phyloP scores from a whole-genome alignment of 2,888 invertebrate genomes.

The Drosophila kambysellisi region DNA sequence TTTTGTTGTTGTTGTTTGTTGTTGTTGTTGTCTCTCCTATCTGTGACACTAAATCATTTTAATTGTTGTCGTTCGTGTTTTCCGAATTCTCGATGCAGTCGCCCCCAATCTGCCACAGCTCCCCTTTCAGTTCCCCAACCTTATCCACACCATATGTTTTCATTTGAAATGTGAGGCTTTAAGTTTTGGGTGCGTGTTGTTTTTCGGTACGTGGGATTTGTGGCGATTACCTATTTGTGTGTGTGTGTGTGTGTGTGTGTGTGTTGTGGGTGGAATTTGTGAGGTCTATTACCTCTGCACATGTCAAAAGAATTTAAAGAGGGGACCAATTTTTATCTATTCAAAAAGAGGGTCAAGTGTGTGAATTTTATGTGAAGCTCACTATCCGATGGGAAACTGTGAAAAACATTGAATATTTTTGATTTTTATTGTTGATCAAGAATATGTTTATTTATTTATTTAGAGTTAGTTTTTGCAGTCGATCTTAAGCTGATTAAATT shows the following conservation, averaged over 20 bases:
- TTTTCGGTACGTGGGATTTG: constrained; percentile 53
- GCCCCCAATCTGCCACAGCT: neutral
- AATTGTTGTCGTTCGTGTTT: constrained; percentile 78
- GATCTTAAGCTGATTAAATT: neutral
- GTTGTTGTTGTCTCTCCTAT: constrained; percentile 33
- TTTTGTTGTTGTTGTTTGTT: constrained; percentile 38
- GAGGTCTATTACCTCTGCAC: constrained; percentile 33
- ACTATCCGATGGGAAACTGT: neutral
- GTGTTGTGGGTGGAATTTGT: constrained; percentile 48
- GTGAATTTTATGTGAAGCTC: neutral
- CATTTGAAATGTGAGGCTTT: constrained; percentile 40
- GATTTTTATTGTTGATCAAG: too few relatives aligned
- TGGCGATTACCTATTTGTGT: constrained; percentile 21
- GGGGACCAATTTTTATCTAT: constrained; percentile 12
- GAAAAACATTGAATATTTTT: neutral
- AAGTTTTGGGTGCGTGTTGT: constrained; percentile 48
- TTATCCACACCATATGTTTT: constrained; percentile 9
- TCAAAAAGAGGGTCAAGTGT: constrained; percentile 11
- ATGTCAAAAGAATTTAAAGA: constrained; percentile 9
- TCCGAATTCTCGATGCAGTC: constrained; percentile 46
- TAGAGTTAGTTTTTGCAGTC: rapidly evolving
- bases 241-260: neutral
- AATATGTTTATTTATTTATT: neutral
- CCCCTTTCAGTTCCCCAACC: constrained; percentile 3
- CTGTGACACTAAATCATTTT: constrained; percentile 75